Conservation (phyloP, 2,113 vertebrate species). For the Daphoenositta chrysoptera region DNA sequence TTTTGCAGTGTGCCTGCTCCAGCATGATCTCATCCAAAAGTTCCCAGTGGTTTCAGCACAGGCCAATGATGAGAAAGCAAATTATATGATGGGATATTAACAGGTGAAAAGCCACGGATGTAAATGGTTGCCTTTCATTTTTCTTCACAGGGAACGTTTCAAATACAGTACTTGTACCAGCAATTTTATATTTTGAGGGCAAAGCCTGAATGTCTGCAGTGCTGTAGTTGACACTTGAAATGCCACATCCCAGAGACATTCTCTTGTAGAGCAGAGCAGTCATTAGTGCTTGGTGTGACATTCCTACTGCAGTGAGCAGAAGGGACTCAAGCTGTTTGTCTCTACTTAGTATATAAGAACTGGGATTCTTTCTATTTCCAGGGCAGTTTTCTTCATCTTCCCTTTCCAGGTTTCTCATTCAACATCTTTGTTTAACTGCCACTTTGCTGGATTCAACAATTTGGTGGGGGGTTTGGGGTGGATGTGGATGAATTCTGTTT, state of each 20-base stretch:
- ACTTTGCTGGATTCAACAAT: not conserved
- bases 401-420: not conserved
- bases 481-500: not conserved
- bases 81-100: not conserved
- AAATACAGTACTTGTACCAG: not conserved
- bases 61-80: not conserved
- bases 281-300: not conserved
- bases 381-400: not conserved
- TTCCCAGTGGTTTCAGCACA: not conserved
- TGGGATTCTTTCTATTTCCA: not conserved
- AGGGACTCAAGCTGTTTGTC: constrained; percentile 35
- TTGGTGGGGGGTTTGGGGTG: not conserved
- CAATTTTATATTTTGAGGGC: not conserved
- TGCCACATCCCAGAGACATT: not conserved
- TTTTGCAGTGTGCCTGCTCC: not conserved
- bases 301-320: not conserved
- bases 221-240: not conserved
- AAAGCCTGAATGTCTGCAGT: not conserved
- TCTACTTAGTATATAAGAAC: not conserved
- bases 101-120: not conserved
- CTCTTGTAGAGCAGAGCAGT: not conserved
- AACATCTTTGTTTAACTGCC: not conserved
- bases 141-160: not conserved
- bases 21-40: not conserved
- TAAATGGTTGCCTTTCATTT: not conserved